Evolutionary conservation across 2,797 vertebrate genomes (phyloP), one percentile per base, ranked within the genome.

Genomic region (Chromobotia macracanthus): DNA sequence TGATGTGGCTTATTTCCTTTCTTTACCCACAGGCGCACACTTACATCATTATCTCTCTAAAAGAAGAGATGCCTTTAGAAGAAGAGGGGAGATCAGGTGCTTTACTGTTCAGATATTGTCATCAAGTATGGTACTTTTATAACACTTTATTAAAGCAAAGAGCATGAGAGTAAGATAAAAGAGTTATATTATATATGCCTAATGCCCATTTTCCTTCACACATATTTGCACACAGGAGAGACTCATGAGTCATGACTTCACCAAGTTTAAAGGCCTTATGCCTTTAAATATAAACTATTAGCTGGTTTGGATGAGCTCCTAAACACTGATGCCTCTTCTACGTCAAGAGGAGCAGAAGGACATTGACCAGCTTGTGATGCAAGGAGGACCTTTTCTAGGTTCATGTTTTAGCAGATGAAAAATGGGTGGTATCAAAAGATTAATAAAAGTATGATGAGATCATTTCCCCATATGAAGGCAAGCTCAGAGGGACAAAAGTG

Each of bases 391-490:
- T 55, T 55, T 55, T 55, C 51, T 55, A 21, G n/a, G 51, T 19
- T 0, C 88, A 88, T 19, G 31, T 16, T 0, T 88, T 89, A 61
- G 51, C 19, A 10, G 85, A 82, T 0, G 86, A 88, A 2, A 89
- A 93, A 0, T 97, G 96, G 96, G 90, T 91, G 10, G 95, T 96
- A 80, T 95, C 92, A 67, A 96, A 93, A 84, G 94, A 95, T 89
- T 97, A 97, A 84, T 90, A 95, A 11, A 97, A 96, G 53, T 97
- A 96, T 0, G 95, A 97, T 2, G 95, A 97, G 90, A 96, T 97
- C 84, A 90, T 97, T 76, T 89, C 93, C 0, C 96, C 95, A 0
- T 87, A 86, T 0, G 92, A 94, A 0, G 96, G 96, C 23, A 97
- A 96, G 89, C 92, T 97, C 74, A 96, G 92, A 0, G 94, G 95